phyloP scores from a whole-genome alignment of 2,888 invertebrate genomes.

The Tipula confusa region DNA sequence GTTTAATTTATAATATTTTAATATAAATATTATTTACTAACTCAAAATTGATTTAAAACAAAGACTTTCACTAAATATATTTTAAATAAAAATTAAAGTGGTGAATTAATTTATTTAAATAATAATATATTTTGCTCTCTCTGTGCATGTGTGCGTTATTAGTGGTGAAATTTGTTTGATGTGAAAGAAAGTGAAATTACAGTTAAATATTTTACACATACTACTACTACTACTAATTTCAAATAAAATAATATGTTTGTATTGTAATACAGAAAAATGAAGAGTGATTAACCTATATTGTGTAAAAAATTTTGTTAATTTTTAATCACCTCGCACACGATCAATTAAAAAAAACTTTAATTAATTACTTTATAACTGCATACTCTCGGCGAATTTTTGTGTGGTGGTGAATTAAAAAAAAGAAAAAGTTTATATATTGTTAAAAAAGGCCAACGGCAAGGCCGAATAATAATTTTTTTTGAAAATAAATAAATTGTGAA shows the following conservation, averaged over 20 bases:
- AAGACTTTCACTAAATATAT: slow-evolving; percentile 20
- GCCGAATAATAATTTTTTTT: slow-evolving; percentile 28
- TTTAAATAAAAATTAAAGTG: neutral
- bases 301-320: neutral
- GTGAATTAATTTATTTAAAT: slow-evolving; percentile 21
- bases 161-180: slow-evolving; percentile 20
- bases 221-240: neutral
- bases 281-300: slow-evolving; percentile 20
- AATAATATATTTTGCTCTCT: neutral
- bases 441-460: slow-evolving; percentile 32
- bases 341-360: slow-evolving; percentile 7
- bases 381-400: slow-evolving; percentile 3
- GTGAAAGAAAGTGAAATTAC: slow-evolving; percentile 25
- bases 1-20: neutral
- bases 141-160: neutral
- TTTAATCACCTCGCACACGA: slow-evolving; percentile 14
- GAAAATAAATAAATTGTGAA: neutral
- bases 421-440: slow-evolving; percentile 29
- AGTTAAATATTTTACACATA: slow-evolving; percentile 3
- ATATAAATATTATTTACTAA: neutral
- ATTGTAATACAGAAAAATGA: neutral
- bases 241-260: neutral
- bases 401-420: slow-evolving; percentile 20
- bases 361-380: slow-evolving; percentile 15
- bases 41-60: neutral